phyloP scores from a whole-genome alignment of 1,140 invertebrate genomes.

The Thaumetopoea pityocampa region DNA sequence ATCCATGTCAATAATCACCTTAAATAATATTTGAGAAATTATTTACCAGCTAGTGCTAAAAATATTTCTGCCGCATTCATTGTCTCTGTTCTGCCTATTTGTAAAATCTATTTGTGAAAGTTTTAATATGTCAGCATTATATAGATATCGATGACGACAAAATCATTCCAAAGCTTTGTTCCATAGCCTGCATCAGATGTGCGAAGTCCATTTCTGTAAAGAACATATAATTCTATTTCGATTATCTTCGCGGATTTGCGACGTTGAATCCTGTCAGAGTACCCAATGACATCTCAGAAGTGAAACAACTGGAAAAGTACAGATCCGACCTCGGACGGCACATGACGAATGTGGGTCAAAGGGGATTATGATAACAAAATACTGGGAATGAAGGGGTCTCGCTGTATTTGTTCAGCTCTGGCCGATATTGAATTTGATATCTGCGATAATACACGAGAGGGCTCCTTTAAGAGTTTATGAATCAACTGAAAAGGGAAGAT shows the following conservation, averaged over 20 bases:
- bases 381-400: conserved; percentile 14
- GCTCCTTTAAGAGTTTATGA: no score
- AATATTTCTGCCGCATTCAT: no score
- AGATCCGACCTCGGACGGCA: conserved; percentile 12
- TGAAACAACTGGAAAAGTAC: conserved; percentile 10
- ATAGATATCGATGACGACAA: background rate
- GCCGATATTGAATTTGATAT: conserved; percentile 7
- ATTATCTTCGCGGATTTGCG: conserved; percentile 40
- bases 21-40: no score
- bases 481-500: no score
- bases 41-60: no score
- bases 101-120: no score
- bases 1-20: no score
- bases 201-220: conserved; percentile 15
- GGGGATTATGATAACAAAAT: conserved; percentile 26
- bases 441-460: no score
- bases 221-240: conserved; percentile 35
- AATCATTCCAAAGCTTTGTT: conserved; percentile 8
- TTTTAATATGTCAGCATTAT: no score
- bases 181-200: conserved; percentile 4
- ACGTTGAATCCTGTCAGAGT: conserved; percentile 26
- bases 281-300: conserved; percentile 12
- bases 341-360: conserved; percentile 20
- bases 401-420: conserved; percentile 16
- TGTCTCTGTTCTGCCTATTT: no score